Evolutionary conservation across 2,113 vertebrate species (phyloP).

Genomic region (Naja naja): DNA sequence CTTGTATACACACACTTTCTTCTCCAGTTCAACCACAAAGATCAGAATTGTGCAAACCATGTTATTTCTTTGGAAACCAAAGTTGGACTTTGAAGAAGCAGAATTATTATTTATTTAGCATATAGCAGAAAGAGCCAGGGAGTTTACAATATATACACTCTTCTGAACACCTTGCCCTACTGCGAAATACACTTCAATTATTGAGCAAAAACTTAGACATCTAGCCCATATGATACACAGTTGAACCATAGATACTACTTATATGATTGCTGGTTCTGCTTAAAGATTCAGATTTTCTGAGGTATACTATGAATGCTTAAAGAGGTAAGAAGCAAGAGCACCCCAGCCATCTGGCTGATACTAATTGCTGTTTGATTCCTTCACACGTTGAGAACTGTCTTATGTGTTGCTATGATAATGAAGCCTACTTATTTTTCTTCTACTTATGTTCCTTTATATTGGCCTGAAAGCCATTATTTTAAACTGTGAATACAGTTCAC

Average conservation of each 20-base stretch:
- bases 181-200: neutral
- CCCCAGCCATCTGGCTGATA: neutral
- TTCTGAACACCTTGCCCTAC: neutral
- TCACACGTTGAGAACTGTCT: neutral
- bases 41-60: neutral
- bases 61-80: neutral
- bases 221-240: neutral
- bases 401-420: neutral
- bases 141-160: neutral
- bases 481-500: neutral
- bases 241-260: neutral
- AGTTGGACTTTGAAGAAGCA: neutral
- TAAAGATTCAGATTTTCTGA: neutral
- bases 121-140: neutral
- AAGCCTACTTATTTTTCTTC: neutral
- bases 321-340: neutral
- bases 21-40: neutral
- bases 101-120: neutral
- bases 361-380: neutral
- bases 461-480: neutral
- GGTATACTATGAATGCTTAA: neutral
- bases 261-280: neutral
- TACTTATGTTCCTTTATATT: neutral
- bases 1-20: neutral
- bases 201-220: neutral